Evolutionary conservation across 2,888 invertebrate genomes (phyloP).

Genomic region (Choristoneura rosaceana): DNA sequence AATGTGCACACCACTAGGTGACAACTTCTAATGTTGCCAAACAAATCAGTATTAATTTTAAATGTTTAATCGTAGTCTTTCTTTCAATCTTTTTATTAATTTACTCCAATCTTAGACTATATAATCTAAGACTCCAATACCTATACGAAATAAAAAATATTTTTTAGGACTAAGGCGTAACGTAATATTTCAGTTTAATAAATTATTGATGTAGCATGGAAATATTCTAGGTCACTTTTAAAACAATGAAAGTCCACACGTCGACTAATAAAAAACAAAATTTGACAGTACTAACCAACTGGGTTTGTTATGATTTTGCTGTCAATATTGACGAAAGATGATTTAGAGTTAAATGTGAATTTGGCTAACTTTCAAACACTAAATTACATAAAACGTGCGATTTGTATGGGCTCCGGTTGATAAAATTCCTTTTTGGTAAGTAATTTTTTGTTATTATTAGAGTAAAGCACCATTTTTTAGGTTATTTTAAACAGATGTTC

Average conservation of each 20-base stretch:
- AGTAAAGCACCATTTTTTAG: neutral
- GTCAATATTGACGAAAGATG: slow-evolving; percentile 29
- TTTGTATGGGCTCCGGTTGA: neutral
- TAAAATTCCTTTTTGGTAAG: slow-evolving; percentile 14
- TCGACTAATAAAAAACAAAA: too few relatives aligned
- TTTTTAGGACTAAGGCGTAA: too few relatives aligned
- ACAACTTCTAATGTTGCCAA: neutral
- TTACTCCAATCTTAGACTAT: too few relatives aligned
- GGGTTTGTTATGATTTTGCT: slow-evolving; percentile 39
- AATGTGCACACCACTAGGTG: slow-evolving; percentile 2
- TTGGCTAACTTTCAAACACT: neutral
- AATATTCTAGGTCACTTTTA: too few relatives aligned
- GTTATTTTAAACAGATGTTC: slow-evolving; percentile 7
- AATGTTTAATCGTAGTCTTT: too few relatives aligned
- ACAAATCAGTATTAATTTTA: neutral
- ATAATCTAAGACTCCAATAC: too few relatives aligned
- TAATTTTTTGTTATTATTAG: neutral
- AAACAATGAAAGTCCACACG: too few relatives aligned
- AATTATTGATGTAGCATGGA: too few relatives aligned
- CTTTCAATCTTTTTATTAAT: too few relatives aligned
- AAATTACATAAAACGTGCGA: neutral
- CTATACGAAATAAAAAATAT: too few relatives aligned
- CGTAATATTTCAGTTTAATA: too few relatives aligned
- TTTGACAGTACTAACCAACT: neutral
- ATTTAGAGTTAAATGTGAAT: neutral